Conservation (phyloP, 1,140 invertebrate species). For the Condylostylus longicornis region DNA sequence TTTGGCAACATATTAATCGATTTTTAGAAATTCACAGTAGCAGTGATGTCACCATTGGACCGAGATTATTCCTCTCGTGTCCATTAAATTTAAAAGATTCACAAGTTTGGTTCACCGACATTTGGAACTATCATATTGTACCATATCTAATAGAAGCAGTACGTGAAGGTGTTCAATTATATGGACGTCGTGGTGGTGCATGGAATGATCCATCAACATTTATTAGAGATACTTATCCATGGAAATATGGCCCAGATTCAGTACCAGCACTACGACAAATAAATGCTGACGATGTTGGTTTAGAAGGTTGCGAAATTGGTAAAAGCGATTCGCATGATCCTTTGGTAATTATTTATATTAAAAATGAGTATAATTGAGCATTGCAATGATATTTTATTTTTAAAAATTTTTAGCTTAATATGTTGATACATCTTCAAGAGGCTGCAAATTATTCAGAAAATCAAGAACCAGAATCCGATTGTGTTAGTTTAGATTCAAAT, state of each 20-base stretch:
- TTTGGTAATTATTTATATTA: constrained; percentile 13
- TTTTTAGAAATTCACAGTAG: constrained; percentile 92
- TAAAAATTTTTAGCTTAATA: constrained; percentile 57
- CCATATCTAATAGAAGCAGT: constrained; percentile 89
- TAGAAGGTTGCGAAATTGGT: constrained; percentile 35
- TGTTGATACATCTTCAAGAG: constrained; percentile 88
- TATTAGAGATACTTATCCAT: constrained; percentile 81
- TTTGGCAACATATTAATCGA: constrained; percentile 89
- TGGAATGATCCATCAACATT: constrained; percentile 85
- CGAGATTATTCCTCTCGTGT: constrained; percentile 44
- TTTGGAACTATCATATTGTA: constrained; percentile 95
- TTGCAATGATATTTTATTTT: constrained; percentile 10
- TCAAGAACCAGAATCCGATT: constrained; percentile 70
- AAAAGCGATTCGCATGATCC: constrained; percentile 36
- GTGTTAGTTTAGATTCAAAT: constrained; percentile 59
- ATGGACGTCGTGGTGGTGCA: constrained; percentile 50
- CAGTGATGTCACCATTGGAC: constrained; percentile 88
- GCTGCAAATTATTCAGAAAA: constrained; percentile 80
- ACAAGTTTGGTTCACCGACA: constrained; percentile 87
- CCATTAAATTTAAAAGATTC: constrained; percentile 42
- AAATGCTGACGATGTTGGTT: constrained; percentile 45
- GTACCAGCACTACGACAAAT: constrained; percentile 28
- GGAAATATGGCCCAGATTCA: constrained; percentile 43
- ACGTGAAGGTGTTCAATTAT: constrained; percentile 75
- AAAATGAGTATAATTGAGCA: neutral